A percentile compares a stretch with the other conserved stretches of the same genome.
Evolutionary conservation across 2,888 invertebrate genomes (phyloP).

Genomic region (Toxonevra muliebris): DNA sequence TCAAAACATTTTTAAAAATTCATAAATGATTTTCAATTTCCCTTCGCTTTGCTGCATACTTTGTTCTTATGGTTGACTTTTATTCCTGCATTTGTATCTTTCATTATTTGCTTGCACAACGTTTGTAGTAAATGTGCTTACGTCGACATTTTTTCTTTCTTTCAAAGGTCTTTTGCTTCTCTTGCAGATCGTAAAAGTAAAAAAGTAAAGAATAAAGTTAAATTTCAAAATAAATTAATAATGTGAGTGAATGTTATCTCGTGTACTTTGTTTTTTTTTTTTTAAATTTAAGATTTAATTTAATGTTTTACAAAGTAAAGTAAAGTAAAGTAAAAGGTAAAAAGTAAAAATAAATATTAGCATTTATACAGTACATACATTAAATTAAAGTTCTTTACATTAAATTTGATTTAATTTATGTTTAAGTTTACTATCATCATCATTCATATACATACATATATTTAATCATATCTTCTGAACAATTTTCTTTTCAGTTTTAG

Average conservation of each 20-base stretch:
- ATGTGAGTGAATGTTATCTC: too few relatives aligned
- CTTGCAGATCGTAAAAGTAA: too few relatives aligned
- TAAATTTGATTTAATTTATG: not conserved
- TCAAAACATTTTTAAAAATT: not conserved
- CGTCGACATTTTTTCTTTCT: constrained; percentile 9
- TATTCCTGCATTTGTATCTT: constrained; percentile 14
- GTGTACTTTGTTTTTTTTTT: too few relatives aligned
- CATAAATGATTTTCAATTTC: constrained; percentile 10
- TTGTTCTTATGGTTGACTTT: constrained; percentile 26
- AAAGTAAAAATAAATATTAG: not conserved
- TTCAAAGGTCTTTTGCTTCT: constrained; percentile 16
- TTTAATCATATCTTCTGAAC: too few relatives aligned
- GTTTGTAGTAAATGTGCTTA: too few relatives aligned
- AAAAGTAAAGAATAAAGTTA: too few relatives aligned
- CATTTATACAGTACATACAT: not conserved
- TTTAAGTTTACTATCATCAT: not conserved
- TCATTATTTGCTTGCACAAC: too few relatives aligned
- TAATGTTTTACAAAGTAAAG: not conserved
- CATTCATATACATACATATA: too few relatives aligned
- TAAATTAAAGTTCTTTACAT: not conserved
- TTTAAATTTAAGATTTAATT: too few relatives aligned
- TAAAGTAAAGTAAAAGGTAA: not conserved
- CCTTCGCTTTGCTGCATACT: constrained; percentile 22
- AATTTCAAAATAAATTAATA: too few relatives aligned
- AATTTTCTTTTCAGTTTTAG: constrained; percentile 24